Conservation (phyloP, 2,797 vertebrate genomes). For the Bradypus variegatus region DNA sequence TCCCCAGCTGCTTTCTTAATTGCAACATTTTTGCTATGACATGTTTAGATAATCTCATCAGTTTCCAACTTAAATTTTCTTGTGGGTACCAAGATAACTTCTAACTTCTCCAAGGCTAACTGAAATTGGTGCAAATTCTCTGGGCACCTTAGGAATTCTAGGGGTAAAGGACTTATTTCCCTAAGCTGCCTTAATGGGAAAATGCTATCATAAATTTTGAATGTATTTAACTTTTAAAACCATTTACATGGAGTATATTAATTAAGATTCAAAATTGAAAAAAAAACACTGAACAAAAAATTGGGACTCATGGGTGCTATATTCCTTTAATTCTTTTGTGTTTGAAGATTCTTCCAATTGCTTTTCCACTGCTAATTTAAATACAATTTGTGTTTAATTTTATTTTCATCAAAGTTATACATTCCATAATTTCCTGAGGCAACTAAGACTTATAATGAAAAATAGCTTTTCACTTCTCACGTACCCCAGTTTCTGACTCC, state of each 20-base stretch:
- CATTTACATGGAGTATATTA: neutral
- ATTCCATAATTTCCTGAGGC: neutral
- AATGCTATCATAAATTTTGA: neutral
- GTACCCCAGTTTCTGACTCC: neutral
- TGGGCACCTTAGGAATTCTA: neutral
- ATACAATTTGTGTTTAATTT: neutral
- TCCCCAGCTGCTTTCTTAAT: neutral
- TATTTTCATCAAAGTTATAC: neutral
- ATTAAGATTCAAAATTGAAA: too few relatives aligned
- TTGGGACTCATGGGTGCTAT: neutral
- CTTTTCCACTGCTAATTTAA: neutral
- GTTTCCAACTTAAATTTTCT: neutral
- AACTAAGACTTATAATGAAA: neutral
- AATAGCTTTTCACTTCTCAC: neutral
- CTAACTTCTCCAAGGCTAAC: neutral
- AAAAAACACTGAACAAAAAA: neutral
- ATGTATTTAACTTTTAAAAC: neutral
- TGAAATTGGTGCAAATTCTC: neutral
- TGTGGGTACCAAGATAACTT: neutral
- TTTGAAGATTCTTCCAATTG: neutral
- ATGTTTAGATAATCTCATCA: neutral
- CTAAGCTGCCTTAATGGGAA: neutral
- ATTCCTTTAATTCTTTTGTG: neutral
- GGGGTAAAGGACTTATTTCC: neutral
- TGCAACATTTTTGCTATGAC: neutral